These are phyloP conservation scores for Pithys albifrons DNA, from an alignment of 2,113 vertebrate genomes.

Conservation along the genomic window DNA sequence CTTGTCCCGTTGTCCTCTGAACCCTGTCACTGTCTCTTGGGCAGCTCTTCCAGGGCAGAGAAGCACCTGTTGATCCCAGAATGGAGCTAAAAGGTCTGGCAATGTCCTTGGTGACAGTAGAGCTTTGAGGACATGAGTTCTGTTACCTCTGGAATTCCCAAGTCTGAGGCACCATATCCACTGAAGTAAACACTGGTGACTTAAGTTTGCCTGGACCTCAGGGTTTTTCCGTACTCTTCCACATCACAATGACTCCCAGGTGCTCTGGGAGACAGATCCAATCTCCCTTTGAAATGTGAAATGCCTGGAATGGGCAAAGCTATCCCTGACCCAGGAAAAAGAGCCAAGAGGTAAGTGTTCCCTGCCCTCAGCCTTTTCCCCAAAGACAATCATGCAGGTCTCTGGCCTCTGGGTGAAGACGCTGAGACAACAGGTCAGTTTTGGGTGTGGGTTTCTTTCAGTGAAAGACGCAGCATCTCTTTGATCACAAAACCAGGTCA, in stretches of 20 bases:
- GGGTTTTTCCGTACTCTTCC: background rate
- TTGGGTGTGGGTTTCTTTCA: no score
- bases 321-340: background rate
- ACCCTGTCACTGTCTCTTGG: no score
- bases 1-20: no score
- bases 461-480: no score
- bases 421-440: background rate
- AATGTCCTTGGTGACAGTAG: background rate
- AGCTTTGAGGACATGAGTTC: background rate
- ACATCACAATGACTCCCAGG: background rate
- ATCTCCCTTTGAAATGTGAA: background rate
- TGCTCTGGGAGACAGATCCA: background rate
- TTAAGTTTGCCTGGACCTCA: background rate
- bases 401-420: background rate
- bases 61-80: no score
- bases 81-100: background rate
- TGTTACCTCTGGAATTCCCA: background rate
- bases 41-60: no score
- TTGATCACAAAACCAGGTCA: no score
- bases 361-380: background rate
- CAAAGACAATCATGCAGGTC: background rate
- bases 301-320: background rate
- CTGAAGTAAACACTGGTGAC: background rate
- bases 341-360: background rate
- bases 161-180: accelerated